These are phyloP conservation scores for Drosophila asahinai DNA, from an alignment of 1,140 invertebrate species.

Conservation along the genomic window DNA sequence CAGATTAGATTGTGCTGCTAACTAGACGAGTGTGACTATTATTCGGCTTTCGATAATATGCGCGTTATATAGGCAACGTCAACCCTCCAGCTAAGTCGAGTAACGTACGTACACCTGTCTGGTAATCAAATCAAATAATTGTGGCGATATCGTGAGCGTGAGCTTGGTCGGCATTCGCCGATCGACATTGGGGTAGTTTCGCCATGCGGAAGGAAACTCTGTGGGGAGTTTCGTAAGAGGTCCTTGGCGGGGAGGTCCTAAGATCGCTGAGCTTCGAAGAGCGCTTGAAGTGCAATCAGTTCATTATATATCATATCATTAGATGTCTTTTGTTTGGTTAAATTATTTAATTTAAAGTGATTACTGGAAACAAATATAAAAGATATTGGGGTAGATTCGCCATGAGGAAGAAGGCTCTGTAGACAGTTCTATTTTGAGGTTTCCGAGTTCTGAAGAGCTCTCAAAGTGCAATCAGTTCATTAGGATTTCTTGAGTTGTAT, in stretches of 20 bases:
- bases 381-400: slow-evolving; percentile 8
- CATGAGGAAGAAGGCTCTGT: neutral
- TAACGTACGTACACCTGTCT: slow-evolving; percentile 45
- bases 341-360: neutral
- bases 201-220: slow-evolving; percentile 20
- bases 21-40: slow-evolving; percentile 23
- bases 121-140: slow-evolving; percentile 26
- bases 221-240: neutral
- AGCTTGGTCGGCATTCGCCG: slow-evolving; percentile 1
- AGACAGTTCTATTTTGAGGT: too few relatives aligned
- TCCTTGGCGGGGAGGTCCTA: neutral
- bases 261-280: too few relatives aligned
- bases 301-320: neutral
- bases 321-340: neutral
- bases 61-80: slow-evolving; percentile 21
- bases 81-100: slow-evolving; percentile 2
- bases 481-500: too few relatives aligned
- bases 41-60: slow-evolving; percentile 31
- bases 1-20: slow-evolving; percentile 35
- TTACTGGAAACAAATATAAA: neutral
- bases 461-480: too few relatives aligned
- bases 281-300: neutral
- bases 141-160: slow-evolving; percentile 1
- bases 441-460: too few relatives aligned
- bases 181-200: slow-evolving; percentile 42